Evolutionary conservation across 2,113 vertebrate species (phyloP).

Genomic region (Hyperoodon ampullatus): DNA sequence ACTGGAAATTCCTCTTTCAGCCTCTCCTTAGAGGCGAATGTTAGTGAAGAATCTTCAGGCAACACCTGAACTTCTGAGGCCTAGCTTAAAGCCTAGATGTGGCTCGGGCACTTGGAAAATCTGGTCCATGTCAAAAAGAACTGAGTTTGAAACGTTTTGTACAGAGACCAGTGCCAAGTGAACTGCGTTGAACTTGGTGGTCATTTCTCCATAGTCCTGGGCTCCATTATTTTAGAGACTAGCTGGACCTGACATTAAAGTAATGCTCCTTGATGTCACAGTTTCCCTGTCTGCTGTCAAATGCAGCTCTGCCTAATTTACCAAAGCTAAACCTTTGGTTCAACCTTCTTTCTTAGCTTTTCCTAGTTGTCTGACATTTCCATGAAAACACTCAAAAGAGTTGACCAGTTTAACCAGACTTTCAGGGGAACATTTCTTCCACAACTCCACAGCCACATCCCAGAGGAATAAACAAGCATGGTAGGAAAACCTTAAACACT

Average conservation of each 20-base stretch:
- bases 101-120: not conserved
- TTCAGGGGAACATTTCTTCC: not conserved
- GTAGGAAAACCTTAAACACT: not conserved
- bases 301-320: not conserved
- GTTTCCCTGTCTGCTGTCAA: not conserved
- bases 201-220: not conserved
- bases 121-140: not conserved
- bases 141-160: not conserved
- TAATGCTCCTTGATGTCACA: not conserved
- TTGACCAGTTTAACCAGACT: not conserved
- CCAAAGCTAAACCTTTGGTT: not conserved
- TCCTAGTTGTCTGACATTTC: not conserved
- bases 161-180: not conserved
- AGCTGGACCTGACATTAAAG: not conserved
- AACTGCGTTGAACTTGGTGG: not conserved
- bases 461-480: not conserved
- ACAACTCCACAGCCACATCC: not conserved
- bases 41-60: not conserved
- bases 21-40: not conserved
- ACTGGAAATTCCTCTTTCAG: not conserved
- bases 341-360: not conserved
- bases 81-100: not conserved
- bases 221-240: not conserved
- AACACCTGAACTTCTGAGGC: not conserved
- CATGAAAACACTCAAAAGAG: not conserved